Percentiles rank a stretch among this genome's conserved stretches.
These are phyloP conservation scores for Peucedramus taeniatus DNA, from an alignment of 2,113 vertebrate species.

Conservation along the genomic window DNA sequence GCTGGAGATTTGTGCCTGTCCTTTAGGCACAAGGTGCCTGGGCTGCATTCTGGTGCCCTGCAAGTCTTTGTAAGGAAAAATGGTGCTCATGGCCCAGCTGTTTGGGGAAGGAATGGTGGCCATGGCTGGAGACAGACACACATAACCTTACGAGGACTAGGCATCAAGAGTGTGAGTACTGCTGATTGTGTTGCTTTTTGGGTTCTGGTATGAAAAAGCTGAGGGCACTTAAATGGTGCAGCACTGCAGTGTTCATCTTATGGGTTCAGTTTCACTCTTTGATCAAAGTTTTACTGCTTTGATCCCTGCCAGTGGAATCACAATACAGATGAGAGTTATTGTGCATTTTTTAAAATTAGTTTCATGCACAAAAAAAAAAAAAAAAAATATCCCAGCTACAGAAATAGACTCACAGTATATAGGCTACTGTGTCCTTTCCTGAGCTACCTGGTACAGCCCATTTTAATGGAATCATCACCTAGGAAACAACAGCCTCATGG, in stretches of 20 bases:
- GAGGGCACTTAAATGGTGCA: not conserved
- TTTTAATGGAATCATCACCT: not conserved
- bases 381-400: not conserved
- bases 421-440: not conserved
- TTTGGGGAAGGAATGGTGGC: constrained; percentile 89
- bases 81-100: constrained; percentile 78
- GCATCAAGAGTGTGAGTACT: constrained; percentile 87
- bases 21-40: constrained; percentile 86
- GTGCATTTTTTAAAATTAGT: not conserved
- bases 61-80: constrained; percentile 88
- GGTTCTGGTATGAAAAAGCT: not conserved
- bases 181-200: not conserved
- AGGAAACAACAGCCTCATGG: not conserved
- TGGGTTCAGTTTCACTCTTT: not conserved
- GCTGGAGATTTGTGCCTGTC: constrained; percentile 86
- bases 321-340: not conserved
- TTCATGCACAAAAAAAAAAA: not conserved
- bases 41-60: constrained; percentile 84
- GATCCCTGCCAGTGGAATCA: not conserved
- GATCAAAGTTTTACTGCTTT: not conserved
- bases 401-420: not conserved
- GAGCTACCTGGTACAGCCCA: not conserved
- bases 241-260: not conserved
- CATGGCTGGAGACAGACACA: constrained; percentile 89
- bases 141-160: constrained; percentile 80